Percentiles rank a stretch among this genome's conserved stretches.
phyloP scores from a whole-genome alignment of 1,140 invertebrate species.

The Ceratina australensis region DNA sequence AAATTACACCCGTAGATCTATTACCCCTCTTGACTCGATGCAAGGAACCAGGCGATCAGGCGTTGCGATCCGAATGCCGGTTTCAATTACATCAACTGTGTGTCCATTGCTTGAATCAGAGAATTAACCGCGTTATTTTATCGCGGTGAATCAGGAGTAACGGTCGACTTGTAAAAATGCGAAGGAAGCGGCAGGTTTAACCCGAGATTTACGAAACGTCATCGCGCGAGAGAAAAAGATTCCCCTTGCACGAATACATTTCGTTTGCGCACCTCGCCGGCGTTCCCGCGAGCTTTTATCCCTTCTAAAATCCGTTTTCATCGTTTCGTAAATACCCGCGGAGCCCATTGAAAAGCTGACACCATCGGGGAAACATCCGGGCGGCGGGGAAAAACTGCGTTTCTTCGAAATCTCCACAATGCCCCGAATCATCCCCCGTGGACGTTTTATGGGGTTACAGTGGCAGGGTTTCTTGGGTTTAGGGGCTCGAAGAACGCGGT shows the following conservation, averaged over 20 bases:
- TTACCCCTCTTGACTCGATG: not conserved
- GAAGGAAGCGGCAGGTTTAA: no score
- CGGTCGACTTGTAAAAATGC: no score
- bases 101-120: no score
- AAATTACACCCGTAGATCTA: constrained; percentile 41
- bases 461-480: constrained; percentile 57
- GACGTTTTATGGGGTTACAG: constrained; percentile 61
- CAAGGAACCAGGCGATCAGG: no score
- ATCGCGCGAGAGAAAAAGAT: not conserved
- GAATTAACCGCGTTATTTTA: no score
- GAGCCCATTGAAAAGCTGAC: constrained; percentile 16
- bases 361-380: not conserved
- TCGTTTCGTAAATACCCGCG: not conserved
- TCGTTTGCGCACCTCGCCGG: no score
- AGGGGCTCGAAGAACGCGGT: constrained; percentile 59
- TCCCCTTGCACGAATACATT: not conserved
- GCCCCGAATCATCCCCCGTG: constrained; percentile 36
- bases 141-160: no score
- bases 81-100: no score
- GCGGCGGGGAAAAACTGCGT: not conserved
- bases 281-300: not conserved
- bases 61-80: no score
- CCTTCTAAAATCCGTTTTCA: constrained; percentile 2
- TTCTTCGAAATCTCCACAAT: not conserved
- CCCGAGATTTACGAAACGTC: not conserved